These are phyloP conservation scores for Phytoseiulus persimilis DNA, from an alignment of 2,888 invertebrate species.

Conservation along the genomic window DNA sequence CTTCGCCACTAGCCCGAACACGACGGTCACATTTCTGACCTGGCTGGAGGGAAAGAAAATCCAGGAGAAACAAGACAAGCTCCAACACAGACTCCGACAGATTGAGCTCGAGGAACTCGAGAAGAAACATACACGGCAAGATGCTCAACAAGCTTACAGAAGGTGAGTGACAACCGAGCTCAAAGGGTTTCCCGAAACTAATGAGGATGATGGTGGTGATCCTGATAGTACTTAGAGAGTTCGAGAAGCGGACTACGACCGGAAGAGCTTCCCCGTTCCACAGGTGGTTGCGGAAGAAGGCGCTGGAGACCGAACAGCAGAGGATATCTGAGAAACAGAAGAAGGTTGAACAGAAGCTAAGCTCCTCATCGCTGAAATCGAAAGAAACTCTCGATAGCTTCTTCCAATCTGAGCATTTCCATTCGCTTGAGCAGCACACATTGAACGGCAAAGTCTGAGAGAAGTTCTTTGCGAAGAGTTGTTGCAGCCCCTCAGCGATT, in stretches of 20 bases:
- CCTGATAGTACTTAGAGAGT: too few relatives aligned
- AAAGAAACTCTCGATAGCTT: constrained; percentile 11
- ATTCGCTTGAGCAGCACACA: not conserved
- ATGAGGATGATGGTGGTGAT: too few relatives aligned
- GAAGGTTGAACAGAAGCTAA: not conserved
- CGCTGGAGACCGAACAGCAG: constrained; percentile 20
- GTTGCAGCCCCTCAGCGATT: not conserved
- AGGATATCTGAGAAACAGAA: not conserved
- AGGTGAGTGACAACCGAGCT: not conserved
- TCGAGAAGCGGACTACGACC: not conserved
- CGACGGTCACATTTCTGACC: constrained; percentile 19
- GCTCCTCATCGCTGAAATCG: constrained; percentile 9
- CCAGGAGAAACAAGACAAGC: constrained; percentile 13
- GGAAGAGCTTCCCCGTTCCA: too few relatives aligned
- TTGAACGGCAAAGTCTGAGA: not conserved
- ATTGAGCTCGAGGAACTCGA: constrained; percentile 14
- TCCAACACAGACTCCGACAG: constrained; percentile 9
- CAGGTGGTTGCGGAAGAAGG: constrained; percentile 27
- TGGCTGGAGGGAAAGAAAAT: constrained; percentile 24
- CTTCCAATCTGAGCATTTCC: constrained; percentile 34
- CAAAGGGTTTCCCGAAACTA: too few relatives aligned
- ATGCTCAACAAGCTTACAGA: constrained; percentile 30
- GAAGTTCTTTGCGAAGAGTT: not conserved
- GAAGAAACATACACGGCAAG: constrained; percentile 21
- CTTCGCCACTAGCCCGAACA: not conserved